These are phyloP conservation scores for Amniataba percoides DNA, from an alignment of 2,797 vertebrate genomes.

Conservation along the genomic window DNA sequence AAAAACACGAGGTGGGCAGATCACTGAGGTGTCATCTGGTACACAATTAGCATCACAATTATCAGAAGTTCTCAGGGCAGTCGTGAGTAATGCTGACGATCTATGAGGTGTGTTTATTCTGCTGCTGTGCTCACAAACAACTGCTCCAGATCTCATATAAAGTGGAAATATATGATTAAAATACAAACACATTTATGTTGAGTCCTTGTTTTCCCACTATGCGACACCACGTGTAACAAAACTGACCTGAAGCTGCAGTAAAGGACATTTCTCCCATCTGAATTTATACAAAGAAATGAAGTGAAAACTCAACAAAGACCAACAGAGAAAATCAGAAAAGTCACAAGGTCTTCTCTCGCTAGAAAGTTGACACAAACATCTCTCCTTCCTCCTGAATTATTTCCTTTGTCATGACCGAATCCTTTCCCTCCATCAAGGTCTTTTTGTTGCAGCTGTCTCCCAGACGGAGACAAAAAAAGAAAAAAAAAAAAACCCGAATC, in stretches of 20 bases:
- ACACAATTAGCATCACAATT: constrained; percentile 31
- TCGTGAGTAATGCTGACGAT: constrained; percentile 18
- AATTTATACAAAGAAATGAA: not conserved
- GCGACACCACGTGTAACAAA: not conserved
- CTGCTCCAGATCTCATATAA: not conserved
- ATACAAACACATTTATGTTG: not conserved
- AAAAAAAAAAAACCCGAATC: not conserved
- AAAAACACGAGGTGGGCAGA: constrained; percentile 26
- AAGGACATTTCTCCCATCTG: not conserved
- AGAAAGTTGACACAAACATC: constrained; percentile 5
- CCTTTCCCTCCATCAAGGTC: constrained; percentile 19
- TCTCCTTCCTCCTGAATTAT: constrained; percentile 6
- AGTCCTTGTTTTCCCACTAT: not conserved
- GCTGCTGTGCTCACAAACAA: not conserved
- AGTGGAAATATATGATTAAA: not conserved
- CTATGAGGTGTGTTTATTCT: not conserved
- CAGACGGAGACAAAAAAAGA: not conserved
- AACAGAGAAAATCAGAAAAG: not conserved
- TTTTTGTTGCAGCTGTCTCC: constrained; percentile 9
- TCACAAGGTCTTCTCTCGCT: not conserved
- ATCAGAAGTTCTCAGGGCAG: constrained; percentile 19
- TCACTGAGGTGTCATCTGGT: constrained; percentile 30
- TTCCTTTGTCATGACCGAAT: constrained; percentile 16
- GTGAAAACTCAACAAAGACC: not conserved
- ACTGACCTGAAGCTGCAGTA: too few species aligned